Percentiles rank a stretch among this genome's conserved stretches.
phyloP scores from a whole-genome alignment of 2,113 vertebrate genomes.

The Chloropsis cyanopogon region DNA sequence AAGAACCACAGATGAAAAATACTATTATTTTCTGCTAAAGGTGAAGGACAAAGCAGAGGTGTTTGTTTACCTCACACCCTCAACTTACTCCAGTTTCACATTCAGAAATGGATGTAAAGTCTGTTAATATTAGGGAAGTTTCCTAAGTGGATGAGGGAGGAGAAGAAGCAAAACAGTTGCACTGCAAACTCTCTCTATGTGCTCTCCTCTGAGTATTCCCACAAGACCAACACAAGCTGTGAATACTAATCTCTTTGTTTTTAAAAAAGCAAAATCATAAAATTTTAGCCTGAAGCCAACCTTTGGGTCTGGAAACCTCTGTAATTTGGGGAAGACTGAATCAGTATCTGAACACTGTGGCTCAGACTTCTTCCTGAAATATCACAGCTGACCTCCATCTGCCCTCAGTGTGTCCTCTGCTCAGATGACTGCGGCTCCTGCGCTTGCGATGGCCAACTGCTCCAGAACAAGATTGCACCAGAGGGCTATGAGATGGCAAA shows the following conservation, averaged over 20 bases:
- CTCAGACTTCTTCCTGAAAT: conserved; percentile 26
- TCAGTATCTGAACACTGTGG: neutral
- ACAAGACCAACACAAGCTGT: neutral
- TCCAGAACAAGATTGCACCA: neutral
- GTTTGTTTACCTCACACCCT: neutral
- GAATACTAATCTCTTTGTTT: neutral
- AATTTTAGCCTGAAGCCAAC: neutral
- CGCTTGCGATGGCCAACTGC: neutral
- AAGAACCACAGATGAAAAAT: neutral
- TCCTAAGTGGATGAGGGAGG: neutral
- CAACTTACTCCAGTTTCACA: neutral
- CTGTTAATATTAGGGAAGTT: neutral
- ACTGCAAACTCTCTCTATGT: neutral
- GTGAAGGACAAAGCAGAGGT: neutral
- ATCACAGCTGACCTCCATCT: neutral
- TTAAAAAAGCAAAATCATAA: neutral
- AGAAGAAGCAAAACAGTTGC: neutral
- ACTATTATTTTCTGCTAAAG: neutral
- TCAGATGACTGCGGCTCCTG: neutral
- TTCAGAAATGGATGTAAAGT: neutral
- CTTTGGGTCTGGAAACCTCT: neutral
- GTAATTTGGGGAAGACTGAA: neutral
- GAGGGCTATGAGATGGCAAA: neutral
- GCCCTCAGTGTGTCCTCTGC: neutral
- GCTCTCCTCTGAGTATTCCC: neutral